Conservation (phyloP, 2,888 invertebrate genomes). For the Cosmorhoe ocellata region DNA sequence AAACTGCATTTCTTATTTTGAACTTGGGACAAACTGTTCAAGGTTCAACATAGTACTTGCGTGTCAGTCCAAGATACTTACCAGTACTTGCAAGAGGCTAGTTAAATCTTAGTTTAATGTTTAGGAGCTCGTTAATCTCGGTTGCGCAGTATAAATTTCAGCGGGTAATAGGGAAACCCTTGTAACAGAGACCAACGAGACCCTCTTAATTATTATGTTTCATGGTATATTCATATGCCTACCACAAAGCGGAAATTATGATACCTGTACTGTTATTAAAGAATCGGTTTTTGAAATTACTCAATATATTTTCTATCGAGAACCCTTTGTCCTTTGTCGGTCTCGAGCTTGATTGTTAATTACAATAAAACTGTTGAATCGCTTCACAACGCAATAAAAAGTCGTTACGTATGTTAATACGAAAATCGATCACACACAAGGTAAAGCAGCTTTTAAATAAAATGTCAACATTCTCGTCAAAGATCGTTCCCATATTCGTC, state of each 20-base stretch:
- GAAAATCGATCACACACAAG: conserved; percentile 32
- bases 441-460: conserved; percentile 27
- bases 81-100: conserved; percentile 16
- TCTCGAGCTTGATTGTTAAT: conserved; percentile 5
- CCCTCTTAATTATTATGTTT: conserved; percentile 54
- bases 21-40: no score
- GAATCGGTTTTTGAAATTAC: conserved; percentile 1
- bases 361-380: conserved; percentile 28
- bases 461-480: conserved; percentile 36
- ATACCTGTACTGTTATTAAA: no score
- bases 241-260: conserved; percentile 4
- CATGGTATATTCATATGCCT: conserved; percentile 39
- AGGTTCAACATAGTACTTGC: not conserved
- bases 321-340: not conserved
- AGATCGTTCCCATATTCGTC: conserved; percentile 31
- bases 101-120: conserved; percentile 57
- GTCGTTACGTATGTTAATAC: conserved; percentile 31
- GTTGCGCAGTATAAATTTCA: conserved; percentile 31
- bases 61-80: conserved; percentile 17
- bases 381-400: conserved; percentile 28
- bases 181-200: conserved; percentile 49
- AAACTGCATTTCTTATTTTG: no score
- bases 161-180: conserved; percentile 39
- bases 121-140: conserved; percentile 54
- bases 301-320: not conserved